Evolutionary conservation across 2,797 vertebrate genomes (phyloP).

Genomic region (Sebastes wilsoni): DNA sequence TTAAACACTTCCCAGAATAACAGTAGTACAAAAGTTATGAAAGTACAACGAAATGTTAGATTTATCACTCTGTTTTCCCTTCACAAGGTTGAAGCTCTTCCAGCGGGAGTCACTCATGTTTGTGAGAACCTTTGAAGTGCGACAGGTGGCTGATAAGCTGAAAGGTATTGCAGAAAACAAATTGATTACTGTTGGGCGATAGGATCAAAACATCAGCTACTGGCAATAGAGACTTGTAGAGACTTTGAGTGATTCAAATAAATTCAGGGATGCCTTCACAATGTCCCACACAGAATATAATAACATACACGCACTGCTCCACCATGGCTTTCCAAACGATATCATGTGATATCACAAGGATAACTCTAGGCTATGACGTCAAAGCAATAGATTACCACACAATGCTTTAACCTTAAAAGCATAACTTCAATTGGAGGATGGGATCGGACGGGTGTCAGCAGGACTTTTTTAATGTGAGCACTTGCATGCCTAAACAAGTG

Average conservation of each 20-base stretch:
- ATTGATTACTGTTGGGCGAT: neutral
- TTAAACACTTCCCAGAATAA: too few relatives aligned
- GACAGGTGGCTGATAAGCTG: conserved; percentile 96
- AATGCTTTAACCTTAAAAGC: neutral
- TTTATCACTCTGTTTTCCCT: conserved; percentile 95
- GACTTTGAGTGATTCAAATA: too few relatives aligned
- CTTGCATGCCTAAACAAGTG: conserved; percentile 7
- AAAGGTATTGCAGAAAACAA: conserved; percentile 30
- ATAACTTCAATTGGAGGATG: neutral
- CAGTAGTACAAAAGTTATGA: neutral
- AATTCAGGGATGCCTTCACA: too few relatives aligned
- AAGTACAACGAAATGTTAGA: neutral
- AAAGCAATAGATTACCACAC: neutral
- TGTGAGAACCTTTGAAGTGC: conserved; percentile 96
- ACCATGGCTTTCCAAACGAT: too few relatives aligned
- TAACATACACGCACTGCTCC: neutral
- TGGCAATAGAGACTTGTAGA: too few relatives aligned
- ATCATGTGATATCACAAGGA: too few relatives aligned
- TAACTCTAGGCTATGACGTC: neutral
- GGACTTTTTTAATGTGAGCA: neutral
- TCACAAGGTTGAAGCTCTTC: conserved; percentile 98
- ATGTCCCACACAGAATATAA: neutral
- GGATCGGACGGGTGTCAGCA: conserved; percentile 3
- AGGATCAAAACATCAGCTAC: too few relatives aligned
- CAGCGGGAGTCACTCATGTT: conserved; percentile 95